Percentiles rank a stretch among this genome's conserved stretches.
These are phyloP conservation scores for Discoglossus pictus DNA, from an alignment of 2,797 vertebrate species.

Conservation along the genomic window DNA sequence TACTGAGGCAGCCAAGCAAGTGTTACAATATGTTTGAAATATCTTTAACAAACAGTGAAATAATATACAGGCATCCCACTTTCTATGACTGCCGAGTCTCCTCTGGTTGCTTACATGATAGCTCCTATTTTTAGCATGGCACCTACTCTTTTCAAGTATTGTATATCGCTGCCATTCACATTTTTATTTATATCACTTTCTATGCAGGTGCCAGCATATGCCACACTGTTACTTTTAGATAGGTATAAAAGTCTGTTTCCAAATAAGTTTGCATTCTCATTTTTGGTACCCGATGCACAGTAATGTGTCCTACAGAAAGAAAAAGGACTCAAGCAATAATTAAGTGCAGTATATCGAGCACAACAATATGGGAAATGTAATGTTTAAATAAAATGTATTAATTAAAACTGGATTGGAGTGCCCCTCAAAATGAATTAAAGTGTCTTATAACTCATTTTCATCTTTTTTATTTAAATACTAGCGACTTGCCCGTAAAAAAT, in stretches of 20 bases:
- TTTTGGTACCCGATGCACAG: conserved; percentile 5
- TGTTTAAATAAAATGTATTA: no score
- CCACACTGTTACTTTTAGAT: not conserved
- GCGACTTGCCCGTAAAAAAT: no score
- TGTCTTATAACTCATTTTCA: no score
- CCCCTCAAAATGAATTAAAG: no score
- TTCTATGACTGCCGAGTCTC: not conserved
- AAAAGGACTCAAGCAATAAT: no score
- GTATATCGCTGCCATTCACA: not conserved
- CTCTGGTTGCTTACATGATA: not conserved
- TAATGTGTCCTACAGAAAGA: no score
- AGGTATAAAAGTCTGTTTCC: not conserved
- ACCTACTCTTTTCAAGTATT: not conserved
- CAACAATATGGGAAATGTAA: no score
- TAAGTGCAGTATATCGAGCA: no score
- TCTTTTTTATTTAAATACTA: no score
- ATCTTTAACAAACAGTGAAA: not conserved
- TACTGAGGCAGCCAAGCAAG: not conserved
- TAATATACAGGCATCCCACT: conserved; percentile 3
- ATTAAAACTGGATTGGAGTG: no score
- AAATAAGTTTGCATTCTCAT: not conserved
- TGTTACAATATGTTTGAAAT: not conserved
- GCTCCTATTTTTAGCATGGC: not conserved
- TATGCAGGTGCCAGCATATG: conserved; percentile 2
- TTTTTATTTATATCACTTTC: conserved; percentile 15